Evolutionary conservation across 2,113 vertebrate genomes (phyloP), one percentile per base, ranked within the genome.

Genomic region (Pelvicachromis taeniatus): DNA sequence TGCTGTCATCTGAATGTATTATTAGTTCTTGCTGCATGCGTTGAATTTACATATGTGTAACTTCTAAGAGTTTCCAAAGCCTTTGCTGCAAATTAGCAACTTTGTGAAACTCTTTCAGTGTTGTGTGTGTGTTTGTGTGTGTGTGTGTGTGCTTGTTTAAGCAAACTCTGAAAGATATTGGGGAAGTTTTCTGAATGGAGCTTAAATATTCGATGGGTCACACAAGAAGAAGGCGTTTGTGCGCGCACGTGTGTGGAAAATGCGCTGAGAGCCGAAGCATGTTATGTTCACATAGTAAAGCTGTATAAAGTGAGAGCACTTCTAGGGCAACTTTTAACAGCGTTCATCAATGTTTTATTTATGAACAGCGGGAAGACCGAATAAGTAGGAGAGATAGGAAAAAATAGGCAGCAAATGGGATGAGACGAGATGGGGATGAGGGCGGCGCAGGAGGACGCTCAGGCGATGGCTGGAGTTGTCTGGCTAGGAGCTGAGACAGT

Each of bases 341-440:
- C 50, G 4, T 35, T 19, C 50, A 14, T 8, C 50, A 2, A 93
- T 93, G 90, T 88, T 92, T 92, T 59, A 90, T 94, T 94, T 86
- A 94, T 92, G 89, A 94, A 48, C 33, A 14, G 26, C 3, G 5
- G 14, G 23, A 19, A 77, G 59, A 65, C 21, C 10, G 12, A 77
- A 68, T 23, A 33, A 73, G 55, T 21, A 12, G 17, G 11, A 35
- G 42, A 50, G 42, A 33, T 33, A 65, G 14, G 17, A 1, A 17
- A 2, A 1, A 9, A 13, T 17, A 33, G 7, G 9, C 12, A 59
- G 40, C 17, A 33, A 78, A 78, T 56, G 50, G 79, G 45, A 73
- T 21, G 21, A 63, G 55, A 29, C 3, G 17, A 19, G n/a, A 31
- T 2, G 52, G 16, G 81, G 40, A 19, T 21, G 54, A 12, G 48